A percentile compares a stretch with the other conserved stretches of the same genome.
Evolutionary conservation across 2,888 invertebrate species (phyloP).

Genomic region (Mycalesis mineus): DNA sequence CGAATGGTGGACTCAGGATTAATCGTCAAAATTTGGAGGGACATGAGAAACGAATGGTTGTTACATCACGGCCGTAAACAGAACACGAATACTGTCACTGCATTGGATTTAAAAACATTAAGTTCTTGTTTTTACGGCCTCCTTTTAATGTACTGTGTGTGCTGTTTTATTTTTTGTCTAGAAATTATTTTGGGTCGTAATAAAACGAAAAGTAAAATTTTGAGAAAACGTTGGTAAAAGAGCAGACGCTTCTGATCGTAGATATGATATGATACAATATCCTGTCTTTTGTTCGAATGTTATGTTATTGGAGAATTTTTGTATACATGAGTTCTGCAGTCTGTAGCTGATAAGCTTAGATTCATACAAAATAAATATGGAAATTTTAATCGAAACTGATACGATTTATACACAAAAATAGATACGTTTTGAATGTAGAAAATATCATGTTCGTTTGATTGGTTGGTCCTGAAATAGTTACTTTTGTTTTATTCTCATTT

Average conservation of each 20-base stretch:
- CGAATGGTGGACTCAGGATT: conserved; percentile 43
- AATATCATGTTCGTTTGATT: too few relatives aligned
- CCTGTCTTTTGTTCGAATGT: background rate
- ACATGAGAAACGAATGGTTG: conserved; percentile 1
- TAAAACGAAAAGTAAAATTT: background rate
- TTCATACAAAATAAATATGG: conserved; percentile 1
- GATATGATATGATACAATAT: background rate
- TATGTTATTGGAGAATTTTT: background rate
- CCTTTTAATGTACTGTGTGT: conserved; percentile 36
- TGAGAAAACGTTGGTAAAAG: background rate
- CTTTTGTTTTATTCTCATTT: too few relatives aligned
- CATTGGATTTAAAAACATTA: conserved; percentile 39
- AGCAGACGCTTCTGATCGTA: background rate
- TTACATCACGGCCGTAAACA: conserved; percentile 4
- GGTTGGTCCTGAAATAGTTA: too few relatives aligned
- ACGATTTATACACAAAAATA: conserved; percentile 1
- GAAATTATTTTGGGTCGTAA: conserved; percentile 39
- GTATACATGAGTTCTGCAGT: background rate
- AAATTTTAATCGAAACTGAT: conserved; percentile 1
- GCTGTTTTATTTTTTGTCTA: conserved; percentile 36
- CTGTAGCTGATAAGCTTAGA: conserved; percentile 4
- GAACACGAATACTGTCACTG: conserved; percentile 13
- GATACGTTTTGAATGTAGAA: background rate
- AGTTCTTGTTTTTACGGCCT: conserved; percentile 48
- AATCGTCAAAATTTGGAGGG: conserved; percentile 10